Conservation (phyloP, 2,888 invertebrate genomes). For the Andrena minutula region DNA sequence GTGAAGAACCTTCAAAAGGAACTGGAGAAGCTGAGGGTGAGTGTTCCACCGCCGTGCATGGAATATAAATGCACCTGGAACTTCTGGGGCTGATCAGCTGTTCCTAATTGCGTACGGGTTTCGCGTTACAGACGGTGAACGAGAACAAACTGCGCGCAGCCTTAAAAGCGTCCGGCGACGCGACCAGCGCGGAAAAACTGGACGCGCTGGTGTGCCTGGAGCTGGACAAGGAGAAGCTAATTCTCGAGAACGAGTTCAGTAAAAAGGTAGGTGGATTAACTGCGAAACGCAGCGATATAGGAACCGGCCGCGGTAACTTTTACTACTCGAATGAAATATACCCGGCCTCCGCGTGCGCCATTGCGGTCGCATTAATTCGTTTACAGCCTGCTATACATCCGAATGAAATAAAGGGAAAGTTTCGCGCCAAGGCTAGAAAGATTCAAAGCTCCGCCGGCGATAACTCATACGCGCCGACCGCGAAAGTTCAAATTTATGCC, state of each 20-base stretch:
- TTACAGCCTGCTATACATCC: neutral
- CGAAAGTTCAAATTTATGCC: constrained; percentile 32
- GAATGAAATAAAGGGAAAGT: constrained; percentile 36
- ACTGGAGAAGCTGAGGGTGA: constrained; percentile 89
- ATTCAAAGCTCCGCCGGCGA: constrained; percentile 1
- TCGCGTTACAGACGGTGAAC: constrained; percentile 86
- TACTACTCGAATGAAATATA: neutral
- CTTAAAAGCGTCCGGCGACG: constrained; percentile 88
- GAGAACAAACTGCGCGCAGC: constrained; percentile 88
- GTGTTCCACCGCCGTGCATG: neutral
- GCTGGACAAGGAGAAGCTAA: constrained; percentile 89
- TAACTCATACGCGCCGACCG: constrained; percentile 23
- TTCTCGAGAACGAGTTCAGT: constrained; percentile 89
- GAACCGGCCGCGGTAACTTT: neutral
- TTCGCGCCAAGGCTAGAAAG: constrained; percentile 10
- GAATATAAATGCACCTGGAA: neutral
- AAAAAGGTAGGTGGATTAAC: constrained; percentile 87
- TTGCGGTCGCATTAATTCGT: constrained; percentile 24
- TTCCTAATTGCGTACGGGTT: neutral
- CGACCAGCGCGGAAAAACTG: constrained; percentile 87
- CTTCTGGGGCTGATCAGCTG: neutral
- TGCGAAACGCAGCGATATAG: neutral
- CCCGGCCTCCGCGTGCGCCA: neutral
- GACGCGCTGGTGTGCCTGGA: constrained; percentile 86
- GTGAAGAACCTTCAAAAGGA: constrained; percentile 92